Evolutionary conservation across 2,113 vertebrate genomes (phyloP).

Genomic region (Cottus gobio): DNA sequence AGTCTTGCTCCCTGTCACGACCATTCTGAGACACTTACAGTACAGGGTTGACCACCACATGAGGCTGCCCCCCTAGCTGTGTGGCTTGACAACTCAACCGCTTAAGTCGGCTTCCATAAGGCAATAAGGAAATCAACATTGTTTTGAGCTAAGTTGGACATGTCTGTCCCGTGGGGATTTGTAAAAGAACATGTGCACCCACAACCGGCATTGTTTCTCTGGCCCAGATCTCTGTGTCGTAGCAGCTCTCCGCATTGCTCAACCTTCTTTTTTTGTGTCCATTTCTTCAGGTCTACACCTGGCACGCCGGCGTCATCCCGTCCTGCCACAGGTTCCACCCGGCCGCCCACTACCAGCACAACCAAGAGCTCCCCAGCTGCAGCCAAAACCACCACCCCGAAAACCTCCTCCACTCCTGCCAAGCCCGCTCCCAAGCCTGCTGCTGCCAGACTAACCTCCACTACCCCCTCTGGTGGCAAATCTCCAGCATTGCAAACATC

Average conservation of each 20-base stretch:
- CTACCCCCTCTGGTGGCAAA: conserved; percentile 81
- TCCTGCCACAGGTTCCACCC: conserved; percentile 66
- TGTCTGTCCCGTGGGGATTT: not conserved
- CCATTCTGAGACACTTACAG: not conserved
- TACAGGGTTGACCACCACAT: conserved; percentile 2
- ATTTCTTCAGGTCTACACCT: conserved; percentile 65
- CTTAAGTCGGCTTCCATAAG: conserved; percentile 21
- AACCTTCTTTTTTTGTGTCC: conserved; percentile 7
- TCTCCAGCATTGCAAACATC: conserved; percentile 64
- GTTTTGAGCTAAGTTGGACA: not conserved
- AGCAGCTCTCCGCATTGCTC: not conserved
- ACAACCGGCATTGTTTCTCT: not conserved
- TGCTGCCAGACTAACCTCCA: conserved; percentile 72
- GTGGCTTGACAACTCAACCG: conserved; percentile 2
- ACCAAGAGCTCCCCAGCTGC: conserved; percentile 66
- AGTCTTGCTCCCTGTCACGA: conserved; percentile 26
- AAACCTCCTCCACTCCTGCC: conserved; percentile 60
- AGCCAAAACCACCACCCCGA: conserved; percentile 71
- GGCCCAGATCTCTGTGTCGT: not conserved
- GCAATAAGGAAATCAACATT: not conserved
- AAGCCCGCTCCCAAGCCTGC: conserved; percentile 71
- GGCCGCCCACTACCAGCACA: conserved; percentile 34
- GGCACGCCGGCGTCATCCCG: conserved; percentile 67
- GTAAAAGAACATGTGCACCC: not conserved
- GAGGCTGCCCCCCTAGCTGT: conserved; percentile 1